phyloP scores from a whole-genome alignment of 2,888 invertebrate species.

The Hesperia comma region DNA sequence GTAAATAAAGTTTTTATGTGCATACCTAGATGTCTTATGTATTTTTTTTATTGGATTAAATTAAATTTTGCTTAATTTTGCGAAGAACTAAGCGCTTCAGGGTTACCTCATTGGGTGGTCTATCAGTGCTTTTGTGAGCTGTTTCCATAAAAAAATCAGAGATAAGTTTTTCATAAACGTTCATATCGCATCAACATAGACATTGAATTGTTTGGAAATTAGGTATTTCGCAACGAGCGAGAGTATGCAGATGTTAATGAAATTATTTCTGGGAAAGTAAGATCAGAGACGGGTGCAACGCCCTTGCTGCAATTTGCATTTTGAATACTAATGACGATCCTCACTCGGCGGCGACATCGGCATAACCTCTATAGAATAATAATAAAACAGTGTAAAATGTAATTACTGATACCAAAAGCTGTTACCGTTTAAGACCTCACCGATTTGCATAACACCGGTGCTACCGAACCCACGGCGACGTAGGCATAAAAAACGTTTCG shows the following conservation, averaged over 20 bases:
- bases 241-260: constrained; percentile 79
- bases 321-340: constrained; percentile 77
- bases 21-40: too few relatives aligned
- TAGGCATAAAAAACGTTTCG: constrained; percentile 27
- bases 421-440: constrained; percentile 47
- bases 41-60: too few relatives aligned
- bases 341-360: constrained; percentile 65
- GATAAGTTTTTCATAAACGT: not conserved
- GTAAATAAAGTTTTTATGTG: too few relatives aligned
- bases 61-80: too few relatives aligned
- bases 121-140: too few relatives aligned
- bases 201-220: constrained; percentile 46
- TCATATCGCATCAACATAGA: constrained; percentile 46
- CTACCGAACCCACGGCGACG: constrained; percentile 23
- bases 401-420: constrained; percentile 61
- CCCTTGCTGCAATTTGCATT: constrained; percentile 79
- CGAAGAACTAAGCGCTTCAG: too few relatives aligned
- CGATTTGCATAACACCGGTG: constrained; percentile 44
- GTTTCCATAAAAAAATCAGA: too few relatives aligned
- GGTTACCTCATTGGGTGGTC: too few relatives aligned
- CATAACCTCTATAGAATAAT: constrained; percentile 57
- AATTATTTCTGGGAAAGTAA: constrained; percentile 81
- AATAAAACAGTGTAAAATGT: constrained; percentile 62
- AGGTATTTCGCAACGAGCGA: constrained; percentile 61
- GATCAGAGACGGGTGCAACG: constrained; percentile 76